Base-by-base conservation (phyloP, 1,140 invertebrate genomes). In the Cataglyphis hispanica region DNA sequence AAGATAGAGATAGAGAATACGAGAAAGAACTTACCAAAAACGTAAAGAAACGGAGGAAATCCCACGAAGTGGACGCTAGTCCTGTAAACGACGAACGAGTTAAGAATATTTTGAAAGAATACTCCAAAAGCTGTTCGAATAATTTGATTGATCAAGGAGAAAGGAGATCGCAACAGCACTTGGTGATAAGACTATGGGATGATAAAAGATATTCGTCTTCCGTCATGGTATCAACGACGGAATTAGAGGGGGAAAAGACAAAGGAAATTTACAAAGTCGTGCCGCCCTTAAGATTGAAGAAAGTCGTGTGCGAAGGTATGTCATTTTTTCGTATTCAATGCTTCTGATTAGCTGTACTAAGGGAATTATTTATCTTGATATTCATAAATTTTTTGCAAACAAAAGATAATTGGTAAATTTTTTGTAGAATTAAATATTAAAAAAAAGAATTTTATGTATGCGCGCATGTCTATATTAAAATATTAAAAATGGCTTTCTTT, bases 251-350 rank as follows among this genome's bases (percentile, higher is more conserved):
- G 37, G 46, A 74, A 53, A 84, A 67, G 16, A 22, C 66, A 11
- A 83, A 72, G 25, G 67, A 87, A 0, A 34, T 1, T 6, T 63
- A 58, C 1, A 93, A 92, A 63, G 77, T 91, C 2, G 93, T 93
- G 19, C 93, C 92, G 0, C 92, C 93, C 7, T 84, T 93, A 31
- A 84, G 91, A 53, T 5, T 93, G 58, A 93, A 93, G 46, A 93
- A 93, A 63, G 53, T 93, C 40, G 27, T 69, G 10, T 66, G 56
- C 1, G 53, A 84, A 86, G 75, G 89, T 90, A 86, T 0, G 6
- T 10, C 58, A 40, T 46, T 31, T 22, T 16, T 40, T 69, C 46
- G 13, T n/a, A 64, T 50, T 46, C n/a, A 10, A 78, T 22, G 8
- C 46, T 50, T 34, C 63, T 27, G n/a, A 13, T 63, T 31, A 43